Evolutionary conservation across 2,888 invertebrate species (phyloP).

Genomic region (Thecophora atra): DNA sequence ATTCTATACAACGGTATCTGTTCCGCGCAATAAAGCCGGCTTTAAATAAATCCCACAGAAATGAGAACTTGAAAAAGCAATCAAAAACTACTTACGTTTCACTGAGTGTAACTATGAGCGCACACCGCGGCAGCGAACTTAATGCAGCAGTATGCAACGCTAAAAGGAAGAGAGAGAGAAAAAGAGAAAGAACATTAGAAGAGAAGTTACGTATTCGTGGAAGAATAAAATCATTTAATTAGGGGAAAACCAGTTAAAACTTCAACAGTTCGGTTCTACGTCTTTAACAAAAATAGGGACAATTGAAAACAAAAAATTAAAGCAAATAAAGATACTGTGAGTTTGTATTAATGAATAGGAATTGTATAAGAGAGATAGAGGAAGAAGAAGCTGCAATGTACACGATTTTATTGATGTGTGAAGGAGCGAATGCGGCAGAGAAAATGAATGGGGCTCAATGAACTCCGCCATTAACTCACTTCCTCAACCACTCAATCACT

Average conservation of each 20-base stretch:
- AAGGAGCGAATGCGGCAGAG: not conserved
- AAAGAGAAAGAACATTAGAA: not conserved
- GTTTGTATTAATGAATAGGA: not conserved
- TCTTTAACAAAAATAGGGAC: not conserved
- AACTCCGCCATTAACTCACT: not conserved
- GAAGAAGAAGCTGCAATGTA: not conserved
- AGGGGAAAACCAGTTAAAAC: not conserved
- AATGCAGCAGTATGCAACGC: not conserved
- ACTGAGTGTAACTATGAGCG: not conserved
- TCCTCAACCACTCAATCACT: too few species aligned
- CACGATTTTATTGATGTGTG: not conserved
- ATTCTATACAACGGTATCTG: not conserved
- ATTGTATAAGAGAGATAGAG: not conserved
- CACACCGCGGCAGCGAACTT: not conserved
- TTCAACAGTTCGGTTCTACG: not conserved
- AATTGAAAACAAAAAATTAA: not conserved
- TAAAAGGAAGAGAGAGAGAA: not conserved
- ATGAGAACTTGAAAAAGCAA: constrained; percentile 9
- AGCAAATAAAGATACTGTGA: not conserved
- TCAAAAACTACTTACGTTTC: constrained; percentile 24
- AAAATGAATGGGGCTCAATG: not conserved
- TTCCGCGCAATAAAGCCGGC: not conserved
- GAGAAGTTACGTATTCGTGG: too few species aligned
- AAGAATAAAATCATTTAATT: constrained; percentile 13
- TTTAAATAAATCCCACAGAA: not conserved